Evolutionary conservation across 2,888 invertebrate species (phyloP).

Genomic region (Hymenopus coronatus): DNA sequence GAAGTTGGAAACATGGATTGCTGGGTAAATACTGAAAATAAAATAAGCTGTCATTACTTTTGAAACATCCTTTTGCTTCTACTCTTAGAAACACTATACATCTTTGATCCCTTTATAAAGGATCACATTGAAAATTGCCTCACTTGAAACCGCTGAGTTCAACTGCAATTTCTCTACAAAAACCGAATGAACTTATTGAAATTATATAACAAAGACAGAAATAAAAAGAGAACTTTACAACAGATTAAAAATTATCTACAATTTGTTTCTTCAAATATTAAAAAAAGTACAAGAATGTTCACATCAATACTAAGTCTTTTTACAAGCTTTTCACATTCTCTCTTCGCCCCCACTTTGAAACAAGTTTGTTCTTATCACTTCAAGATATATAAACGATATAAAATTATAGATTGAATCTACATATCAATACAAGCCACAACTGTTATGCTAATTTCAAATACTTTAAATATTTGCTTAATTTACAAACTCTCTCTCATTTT

Average conservation of each 20-base stretch:
- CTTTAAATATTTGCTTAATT: neutral
- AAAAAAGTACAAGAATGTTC: slow-evolving; percentile 35
- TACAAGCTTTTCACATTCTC: slow-evolving; percentile 24
- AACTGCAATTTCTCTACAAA: slow-evolving; percentile 22
- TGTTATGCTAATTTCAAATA: neutral
- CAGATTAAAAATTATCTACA: slow-evolving; percentile 34
- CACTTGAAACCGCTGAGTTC: slow-evolving; percentile 20
- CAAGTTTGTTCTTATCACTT: neutral
- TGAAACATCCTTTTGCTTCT: slow-evolving; percentile 34
- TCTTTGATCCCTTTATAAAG: slow-evolving; percentile 53
- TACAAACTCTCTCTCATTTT: neutral
- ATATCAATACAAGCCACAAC: neutral
- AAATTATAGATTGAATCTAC: neutral
- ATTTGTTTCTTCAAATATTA: slow-evolving; percentile 31
- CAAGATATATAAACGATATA: neutral
- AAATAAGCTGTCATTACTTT: slow-evolving; percentile 18
- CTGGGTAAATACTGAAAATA: neutral
- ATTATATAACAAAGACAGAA: slow-evolving; percentile 13
- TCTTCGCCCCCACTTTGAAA: slow-evolving; percentile 1
- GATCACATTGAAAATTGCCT: slow-evolving; percentile 41
- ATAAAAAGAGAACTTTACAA: slow-evolving; percentile 24
- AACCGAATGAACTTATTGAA: slow-evolving; percentile 1
- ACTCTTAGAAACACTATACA: slow-evolving; percentile 37
- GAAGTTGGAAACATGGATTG: neutral
- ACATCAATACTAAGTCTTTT: slow-evolving; percentile 34